These are phyloP conservation scores for Lordiphosa collinella DNA, from an alignment of 1,140 invertebrate species.

Conservation along the genomic window DNA sequence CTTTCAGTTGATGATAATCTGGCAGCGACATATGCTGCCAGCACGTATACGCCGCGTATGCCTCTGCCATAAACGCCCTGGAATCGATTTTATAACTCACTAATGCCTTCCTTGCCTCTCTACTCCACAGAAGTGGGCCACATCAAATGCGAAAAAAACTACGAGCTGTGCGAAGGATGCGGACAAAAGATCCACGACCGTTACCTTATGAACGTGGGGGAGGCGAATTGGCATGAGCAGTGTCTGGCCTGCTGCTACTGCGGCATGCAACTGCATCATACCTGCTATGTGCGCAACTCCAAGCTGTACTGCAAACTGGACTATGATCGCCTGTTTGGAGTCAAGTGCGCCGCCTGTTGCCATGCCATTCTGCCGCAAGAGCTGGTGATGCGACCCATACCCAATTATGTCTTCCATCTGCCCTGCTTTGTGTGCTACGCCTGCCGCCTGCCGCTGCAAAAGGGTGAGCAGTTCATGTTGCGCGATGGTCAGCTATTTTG, in stretches of 20 bases:
- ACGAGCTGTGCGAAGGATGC: constrained; percentile 93
- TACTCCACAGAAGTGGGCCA: constrained; percentile 78
- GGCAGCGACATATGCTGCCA: constrained; percentile 50
- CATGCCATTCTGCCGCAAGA: constrained; percentile 94
- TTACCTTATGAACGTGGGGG: constrained; percentile 94
- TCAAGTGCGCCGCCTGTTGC: constrained; percentile 95
- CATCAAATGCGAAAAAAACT: constrained; percentile 85
- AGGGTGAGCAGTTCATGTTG: constrained; percentile 97
- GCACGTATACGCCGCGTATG: constrained; percentile 49
- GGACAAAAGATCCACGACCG: constrained; percentile 94
- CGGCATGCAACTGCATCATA: constrained; percentile 89
- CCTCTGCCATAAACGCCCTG: constrained; percentile 1
- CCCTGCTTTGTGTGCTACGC: constrained; percentile 95
- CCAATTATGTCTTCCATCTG: constrained; percentile 92
- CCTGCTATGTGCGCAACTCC: constrained; percentile 94
- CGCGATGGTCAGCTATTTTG: constrained; percentile 96
- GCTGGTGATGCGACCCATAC: constrained; percentile 92
- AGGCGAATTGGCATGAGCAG: constrained; percentile 95
- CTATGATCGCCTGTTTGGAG: constrained; percentile 96
- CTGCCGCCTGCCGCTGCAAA: constrained; percentile 94
- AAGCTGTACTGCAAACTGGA: constrained; percentile 97
- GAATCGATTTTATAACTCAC: constrained; percentile 18
- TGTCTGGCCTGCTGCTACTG: constrained; percentile 95
- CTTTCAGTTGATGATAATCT: constrained; percentile 55
- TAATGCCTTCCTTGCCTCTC: neutral